Evolutionary conservation across 2,888 invertebrate genomes (phyloP), one percentile per base, ranked within the genome.

Genomic region (Drosophila affinis): DNA sequence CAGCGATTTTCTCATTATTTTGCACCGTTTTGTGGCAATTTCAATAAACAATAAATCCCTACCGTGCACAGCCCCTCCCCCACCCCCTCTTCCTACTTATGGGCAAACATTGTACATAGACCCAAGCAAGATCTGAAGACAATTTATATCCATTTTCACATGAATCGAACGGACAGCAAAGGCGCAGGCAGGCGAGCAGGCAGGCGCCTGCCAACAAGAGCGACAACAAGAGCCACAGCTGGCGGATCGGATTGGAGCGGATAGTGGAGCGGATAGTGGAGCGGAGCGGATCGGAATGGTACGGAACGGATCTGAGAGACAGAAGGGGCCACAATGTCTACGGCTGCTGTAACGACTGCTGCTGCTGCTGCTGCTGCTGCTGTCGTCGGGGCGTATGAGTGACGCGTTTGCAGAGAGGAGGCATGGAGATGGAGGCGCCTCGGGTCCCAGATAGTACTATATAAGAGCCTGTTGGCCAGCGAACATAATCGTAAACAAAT

Each of bases 11-110:
- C 87, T 87, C 87, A 87, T 89, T 88, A 89, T 82, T 87, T 89
- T 87, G 82, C 86, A 86, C 86, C 88, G 86, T 89, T 89, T 89
- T 89, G 88, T 87, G 89, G 91, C 87, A 89, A 89, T 89, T 88
- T 84, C 89, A 91, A 91, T 90, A 90, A 90, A 90, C 90, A 91
- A 91, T 90, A 90, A 90, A 90, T 90, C 89, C 90, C 89, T 89
- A 85, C 87, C 64, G 68, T 54, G 51, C 44, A 54, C 32, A 27
- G 49, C 44, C 51, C 45, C 49, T 6, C 14, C 49, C 14, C 14
- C 6, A 6, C 39, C 39, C 2, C 5, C 14, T 58, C 18, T 21
- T 21, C 21, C 21, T 3, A 46, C 57, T 47, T 47, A 53, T 29
- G 10, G 54, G 52, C 32, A 56, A 69, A 77, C 75, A 59, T 58